Base-by-base conservation (phyloP, 2,888 invertebrate genomes). In the Ashinkailepas kermadecensis region DNA sequence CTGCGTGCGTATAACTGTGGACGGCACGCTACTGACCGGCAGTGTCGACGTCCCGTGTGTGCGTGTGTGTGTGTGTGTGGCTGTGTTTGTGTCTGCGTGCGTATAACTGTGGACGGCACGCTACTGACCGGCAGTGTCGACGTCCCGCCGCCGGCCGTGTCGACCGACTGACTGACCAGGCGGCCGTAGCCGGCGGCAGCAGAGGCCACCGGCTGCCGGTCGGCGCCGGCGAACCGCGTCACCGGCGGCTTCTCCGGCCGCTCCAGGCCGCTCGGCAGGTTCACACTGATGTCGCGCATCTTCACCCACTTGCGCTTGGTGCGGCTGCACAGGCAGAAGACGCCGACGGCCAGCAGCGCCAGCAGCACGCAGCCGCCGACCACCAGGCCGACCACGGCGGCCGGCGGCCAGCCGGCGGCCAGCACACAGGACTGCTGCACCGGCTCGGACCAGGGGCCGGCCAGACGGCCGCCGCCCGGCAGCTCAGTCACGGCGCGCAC, bases 341-440 rank as follows among this genome's bases (percentile, higher is more conserved):
- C n/a, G 65, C 65, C 74, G 74, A 56, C 21, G 21, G 56, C 56
- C 9, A 56, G 21, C 74, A 74, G 56, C 9, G 21, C 74, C 74
- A 74, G n/a, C 10, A 56, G 21, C 18, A 39, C 18, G 54, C 18
- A 15, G 54, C 74, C 74, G 56, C 54, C 74, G 56, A 21, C 56
- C 74, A 74, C 74, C 56, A 56, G 21, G 21, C 54, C 74, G 54
- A 56, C 56, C 74, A 74, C 54, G 54, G 56, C 21, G 56, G 7
- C 56, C 18, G 54, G 10, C 54, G 74, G 21, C 74, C 54, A 56
- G 54, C 8, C 74, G 18, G 74, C 54, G 21, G 74, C 18, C 84
- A 89, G 88, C 85, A 86, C 87, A 74, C 84, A 87, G 58, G 86
- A 86, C 81, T 87, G 87, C 81, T 87, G 87, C 9, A 89, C 89